Percentiles rank a stretch among this genome's conserved stretches.
Conservation (phyloP, 2,888 invertebrate species). For the Drosophila niveifrons region DNA sequence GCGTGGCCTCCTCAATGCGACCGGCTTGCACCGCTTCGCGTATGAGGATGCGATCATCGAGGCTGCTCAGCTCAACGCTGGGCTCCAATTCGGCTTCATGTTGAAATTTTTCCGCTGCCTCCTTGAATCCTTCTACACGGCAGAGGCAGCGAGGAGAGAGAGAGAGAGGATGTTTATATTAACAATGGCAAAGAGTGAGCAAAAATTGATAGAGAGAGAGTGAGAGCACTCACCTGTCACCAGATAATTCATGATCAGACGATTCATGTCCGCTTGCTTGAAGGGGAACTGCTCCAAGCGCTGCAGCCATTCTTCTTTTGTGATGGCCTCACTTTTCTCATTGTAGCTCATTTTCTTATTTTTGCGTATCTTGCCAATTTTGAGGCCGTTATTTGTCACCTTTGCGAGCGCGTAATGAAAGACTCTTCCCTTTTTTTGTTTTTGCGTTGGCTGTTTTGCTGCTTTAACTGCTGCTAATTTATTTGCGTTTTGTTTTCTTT, state of each 20-base stretch:
- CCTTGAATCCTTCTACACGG: constrained; percentile 94
- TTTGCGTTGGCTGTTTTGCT: constrained; percentile 1
- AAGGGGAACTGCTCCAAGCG: constrained; percentile 88
- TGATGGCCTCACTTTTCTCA: constrained; percentile 83
- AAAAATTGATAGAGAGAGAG: background rate
- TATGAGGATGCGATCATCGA: constrained; percentile 96
- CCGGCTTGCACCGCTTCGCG: constrained; percentile 97
- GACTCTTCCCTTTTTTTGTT: constrained; percentile 18
- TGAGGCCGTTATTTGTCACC: constrained; percentile 78
- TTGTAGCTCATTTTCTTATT: constrained; percentile 85
- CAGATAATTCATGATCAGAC: constrained; percentile 98
- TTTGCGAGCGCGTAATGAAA: constrained; percentile 26
- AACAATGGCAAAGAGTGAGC: background rate
- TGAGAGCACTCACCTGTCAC: constrained; percentile 92
- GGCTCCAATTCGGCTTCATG: constrained; percentile 95
- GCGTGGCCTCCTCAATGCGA: constrained; percentile 96
- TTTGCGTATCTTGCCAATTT: constrained; percentile 84
- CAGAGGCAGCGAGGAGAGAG: too few relatives aligned
- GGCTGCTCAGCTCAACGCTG: constrained; percentile 91
- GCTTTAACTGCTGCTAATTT: background rate
- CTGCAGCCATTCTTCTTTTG: constrained; percentile 85
- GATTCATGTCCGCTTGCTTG: constrained; percentile 97
- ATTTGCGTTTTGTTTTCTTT: constrained; percentile 2
- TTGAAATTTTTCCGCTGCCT: constrained; percentile 98
- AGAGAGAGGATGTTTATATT: too few relatives aligned